phyloP scores from a whole-genome alignment of 2,113 vertebrate genomes.

The Otus sunia region DNA sequence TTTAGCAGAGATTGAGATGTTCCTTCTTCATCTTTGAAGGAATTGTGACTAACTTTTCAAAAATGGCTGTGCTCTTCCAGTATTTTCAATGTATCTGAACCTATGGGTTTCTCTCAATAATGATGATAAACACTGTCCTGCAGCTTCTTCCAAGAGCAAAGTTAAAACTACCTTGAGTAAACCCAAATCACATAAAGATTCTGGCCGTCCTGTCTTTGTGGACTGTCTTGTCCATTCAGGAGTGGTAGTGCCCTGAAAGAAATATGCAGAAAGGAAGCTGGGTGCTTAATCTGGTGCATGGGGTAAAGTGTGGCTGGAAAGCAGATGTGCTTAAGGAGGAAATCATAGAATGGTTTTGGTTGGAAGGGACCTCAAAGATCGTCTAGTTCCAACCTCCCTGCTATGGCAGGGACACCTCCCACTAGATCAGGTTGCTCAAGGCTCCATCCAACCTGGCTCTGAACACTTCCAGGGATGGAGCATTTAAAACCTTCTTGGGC shows the following conservation, averaged over 20 bases:
- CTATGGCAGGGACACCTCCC: no score
- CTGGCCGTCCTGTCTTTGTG: not conserved
- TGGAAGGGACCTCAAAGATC: no score
- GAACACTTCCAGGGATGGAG: no score
- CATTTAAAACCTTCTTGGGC: no score
- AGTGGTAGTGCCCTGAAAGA: not conserved
- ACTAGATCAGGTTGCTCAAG: no score
- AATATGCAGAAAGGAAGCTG: not conserved
- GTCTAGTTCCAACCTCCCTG: no score
- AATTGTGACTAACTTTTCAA: not conserved
- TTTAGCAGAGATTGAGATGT: not conserved
- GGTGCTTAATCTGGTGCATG: rapidly evolving
- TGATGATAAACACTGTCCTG: not conserved
- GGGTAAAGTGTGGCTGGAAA: not conserved
- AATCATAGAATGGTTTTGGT: no score
- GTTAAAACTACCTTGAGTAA: not conserved
- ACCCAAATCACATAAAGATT: not conserved
- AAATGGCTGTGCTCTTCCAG: not conserved
- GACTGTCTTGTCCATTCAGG: not conserved
- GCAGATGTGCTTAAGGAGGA: not conserved
- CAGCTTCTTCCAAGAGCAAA: not conserved
- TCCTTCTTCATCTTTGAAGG: not conserved
- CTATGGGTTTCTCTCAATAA: not conserved
- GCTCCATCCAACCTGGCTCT: no score
- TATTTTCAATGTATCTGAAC: not conserved